Evolutionary conservation across 1,140 invertebrate species (phyloP).

Genomic region (Chironomus striatipennis): DNA sequence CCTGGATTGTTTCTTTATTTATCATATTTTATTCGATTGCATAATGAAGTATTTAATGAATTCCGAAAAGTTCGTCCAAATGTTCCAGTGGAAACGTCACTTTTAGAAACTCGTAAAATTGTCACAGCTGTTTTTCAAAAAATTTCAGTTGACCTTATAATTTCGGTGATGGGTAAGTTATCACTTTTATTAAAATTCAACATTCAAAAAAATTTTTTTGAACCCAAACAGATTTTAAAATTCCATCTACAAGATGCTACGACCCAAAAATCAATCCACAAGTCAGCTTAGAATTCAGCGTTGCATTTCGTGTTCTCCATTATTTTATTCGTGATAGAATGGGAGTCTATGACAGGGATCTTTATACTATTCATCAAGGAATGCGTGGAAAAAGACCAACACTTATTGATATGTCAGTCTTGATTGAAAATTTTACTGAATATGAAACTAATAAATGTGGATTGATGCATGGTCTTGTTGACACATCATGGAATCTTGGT

Average conservation of each 20-base stretch:
- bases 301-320: background rate
- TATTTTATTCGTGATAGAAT: background rate
- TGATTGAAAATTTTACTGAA: background rate
- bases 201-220: too few relatives aligned
- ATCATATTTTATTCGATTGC: background rate
- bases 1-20: constrained; percentile 3
- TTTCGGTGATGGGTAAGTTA: background rate
- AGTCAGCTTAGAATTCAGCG: background rate
- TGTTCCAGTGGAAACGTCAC: too few relatives aligned
- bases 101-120: background rate
- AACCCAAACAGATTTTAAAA: background rate
- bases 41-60: background rate
- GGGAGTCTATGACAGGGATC: background rate
- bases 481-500: background rate
- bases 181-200: too few relatives aligned
- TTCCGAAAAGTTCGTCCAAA: background rate
- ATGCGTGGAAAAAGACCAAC: background rate
- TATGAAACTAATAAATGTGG: background rate
- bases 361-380: background rate
- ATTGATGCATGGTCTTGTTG: background rate
- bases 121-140: background rate
- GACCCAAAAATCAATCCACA: background rate
- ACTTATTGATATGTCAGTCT: background rate
- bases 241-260: background rate
- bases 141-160: background rate